Percentiles rank a stretch among this genome's conserved stretches.
phyloP scores from a whole-genome alignment of 2,113 vertebrate genomes.

The Centropristis striata region DNA sequence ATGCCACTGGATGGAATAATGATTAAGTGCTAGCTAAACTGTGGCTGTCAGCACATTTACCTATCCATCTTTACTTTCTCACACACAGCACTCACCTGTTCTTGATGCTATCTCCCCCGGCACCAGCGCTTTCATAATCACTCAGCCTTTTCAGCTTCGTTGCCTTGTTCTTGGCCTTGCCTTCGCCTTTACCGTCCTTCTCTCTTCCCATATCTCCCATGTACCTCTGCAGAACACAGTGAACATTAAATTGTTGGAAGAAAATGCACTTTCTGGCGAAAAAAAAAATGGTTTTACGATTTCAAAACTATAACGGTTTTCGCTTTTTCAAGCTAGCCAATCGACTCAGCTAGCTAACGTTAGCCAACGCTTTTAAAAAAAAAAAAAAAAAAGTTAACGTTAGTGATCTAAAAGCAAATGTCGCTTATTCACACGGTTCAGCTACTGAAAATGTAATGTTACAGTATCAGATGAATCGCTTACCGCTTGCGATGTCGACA shows the following conservation, averaged over 20 bases:
- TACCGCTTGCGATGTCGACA: background rate
- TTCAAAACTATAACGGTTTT: background rate
- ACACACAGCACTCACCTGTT: conserved; percentile 38
- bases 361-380: background rate
- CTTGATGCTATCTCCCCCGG: conserved; percentile 55
- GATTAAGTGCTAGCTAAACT: conserved; percentile 6
- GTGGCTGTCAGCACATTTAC: background rate
- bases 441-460: background rate
- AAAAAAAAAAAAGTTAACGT: background rate
- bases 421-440: rapidly evolving
- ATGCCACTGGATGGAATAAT: conserved; percentile 23
- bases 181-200: conserved; percentile 71
- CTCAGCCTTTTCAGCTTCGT: conserved; percentile 71
- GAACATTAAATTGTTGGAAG: background rate
- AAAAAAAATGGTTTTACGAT: background rate
- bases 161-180: conserved; percentile 72
- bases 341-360: conserved; percentile 11
- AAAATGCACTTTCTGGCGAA: background rate
- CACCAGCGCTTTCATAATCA: conserved; percentile 49
- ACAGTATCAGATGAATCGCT: background rate
- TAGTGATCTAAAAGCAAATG: background rate
- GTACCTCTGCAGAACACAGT: background rate
- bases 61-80: background rate
- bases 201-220: conserved; percentile 75
- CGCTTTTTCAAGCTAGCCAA: background rate